phyloP scores from a whole-genome alignment of 2,888 invertebrate genomes.

The Fragum whitleyi region DNA sequence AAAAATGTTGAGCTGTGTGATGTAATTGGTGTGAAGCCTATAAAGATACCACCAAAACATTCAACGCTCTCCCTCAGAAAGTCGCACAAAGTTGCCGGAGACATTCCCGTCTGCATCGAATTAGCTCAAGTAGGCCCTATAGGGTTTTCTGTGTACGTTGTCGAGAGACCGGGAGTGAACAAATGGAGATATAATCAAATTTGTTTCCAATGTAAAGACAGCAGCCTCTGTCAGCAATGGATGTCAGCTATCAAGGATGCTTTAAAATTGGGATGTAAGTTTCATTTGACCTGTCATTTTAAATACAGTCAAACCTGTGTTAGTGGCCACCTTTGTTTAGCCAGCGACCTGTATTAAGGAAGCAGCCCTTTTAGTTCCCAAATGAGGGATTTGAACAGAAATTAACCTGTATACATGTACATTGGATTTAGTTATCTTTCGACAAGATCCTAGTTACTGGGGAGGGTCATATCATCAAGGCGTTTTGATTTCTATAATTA shows the following conservation, averaged over 20 bases:
- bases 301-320: too few species aligned
- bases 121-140: constrained; percentile 73
- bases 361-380: too few species aligned
- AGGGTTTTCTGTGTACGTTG: constrained; percentile 76
- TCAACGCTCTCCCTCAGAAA: constrained; percentile 50
- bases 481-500: too few species aligned
- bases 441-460: too few species aligned
- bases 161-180: constrained; percentile 75
- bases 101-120: constrained; percentile 72
- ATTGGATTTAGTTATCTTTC: too few species aligned
- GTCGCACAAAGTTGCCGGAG: constrained; percentile 60
- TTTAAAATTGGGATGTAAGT: constrained; percentile 79
- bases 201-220: constrained; percentile 78
- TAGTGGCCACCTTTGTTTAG: too few species aligned
- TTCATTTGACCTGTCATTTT: not conserved
- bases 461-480: too few species aligned
- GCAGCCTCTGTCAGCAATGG: constrained; percentile 82
- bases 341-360: too few species aligned
- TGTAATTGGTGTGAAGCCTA: constrained; percentile 63
- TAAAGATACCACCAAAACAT: constrained; percentile 59
- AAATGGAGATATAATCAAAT: constrained; percentile 80
- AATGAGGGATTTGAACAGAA: too few species aligned
- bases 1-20: constrained; percentile 59
- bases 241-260: constrained; percentile 80
- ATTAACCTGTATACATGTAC: too few species aligned